Percentiles rank a stretch among this genome's conserved stretches.
phyloP scores from a whole-genome alignment of 2,888 invertebrate genomes.

The Esperia sulphurella region DNA sequence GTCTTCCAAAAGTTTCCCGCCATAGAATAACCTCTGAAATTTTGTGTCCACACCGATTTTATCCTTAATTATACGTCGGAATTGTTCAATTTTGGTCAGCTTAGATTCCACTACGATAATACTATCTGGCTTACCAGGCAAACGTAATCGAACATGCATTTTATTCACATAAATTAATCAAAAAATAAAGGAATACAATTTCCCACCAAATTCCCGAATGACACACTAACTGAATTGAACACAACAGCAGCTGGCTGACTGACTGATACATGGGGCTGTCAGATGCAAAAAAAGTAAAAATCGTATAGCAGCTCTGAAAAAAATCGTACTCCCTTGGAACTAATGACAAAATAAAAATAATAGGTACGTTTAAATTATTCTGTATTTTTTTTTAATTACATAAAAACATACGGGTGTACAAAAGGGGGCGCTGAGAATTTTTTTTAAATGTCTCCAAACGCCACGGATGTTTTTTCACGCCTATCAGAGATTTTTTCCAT shows the following conservation, averaged over 20 bases:
- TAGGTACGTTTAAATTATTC: no score
- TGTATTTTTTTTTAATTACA: no score
- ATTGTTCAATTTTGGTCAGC: slow-evolving; percentile 81
- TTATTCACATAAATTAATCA: background rate
- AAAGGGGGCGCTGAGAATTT: no score
- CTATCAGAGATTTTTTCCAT: no score
- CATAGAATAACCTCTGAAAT: slow-evolving; percentile 82
- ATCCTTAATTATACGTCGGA: slow-evolving; percentile 75
- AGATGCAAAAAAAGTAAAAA: no score
- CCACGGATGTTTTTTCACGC: no score
- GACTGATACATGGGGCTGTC: background rate
- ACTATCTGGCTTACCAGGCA: slow-evolving; percentile 77
- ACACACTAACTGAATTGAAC: background rate
- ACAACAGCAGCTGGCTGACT: background rate
- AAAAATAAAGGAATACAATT: no score
- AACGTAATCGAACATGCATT: slow-evolving; percentile 84
- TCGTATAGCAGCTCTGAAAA: no score
- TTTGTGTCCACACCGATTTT: slow-evolving; percentile 76
- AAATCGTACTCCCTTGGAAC: no score
- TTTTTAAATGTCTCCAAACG: no score
- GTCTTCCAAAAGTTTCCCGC: slow-evolving; percentile 86
- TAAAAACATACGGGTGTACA: no score
- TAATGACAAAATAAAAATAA: no score
- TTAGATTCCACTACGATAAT: slow-evolving; percentile 84
- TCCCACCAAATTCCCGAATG: background rate